Conservation (phyloP, 2,888 invertebrate genomes). For the Hyppa rectilinea region DNA sequence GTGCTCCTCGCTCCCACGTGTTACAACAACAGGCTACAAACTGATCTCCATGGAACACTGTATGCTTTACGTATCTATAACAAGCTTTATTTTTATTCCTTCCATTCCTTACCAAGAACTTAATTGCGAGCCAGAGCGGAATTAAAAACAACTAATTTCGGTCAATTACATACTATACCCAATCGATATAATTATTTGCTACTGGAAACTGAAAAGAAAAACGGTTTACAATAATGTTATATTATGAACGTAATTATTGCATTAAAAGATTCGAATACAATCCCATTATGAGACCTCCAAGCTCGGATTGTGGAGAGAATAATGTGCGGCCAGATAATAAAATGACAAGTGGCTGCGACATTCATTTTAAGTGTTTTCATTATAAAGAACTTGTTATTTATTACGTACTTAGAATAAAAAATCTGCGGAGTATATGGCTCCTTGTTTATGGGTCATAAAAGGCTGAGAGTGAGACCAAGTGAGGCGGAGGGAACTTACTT, state of each 20-base stretch:
- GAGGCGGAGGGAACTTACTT: constrained; percentile 69
- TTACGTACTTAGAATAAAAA: constrained; percentile 75
- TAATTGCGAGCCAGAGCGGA: constrained; percentile 2
- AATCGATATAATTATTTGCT: neutral
- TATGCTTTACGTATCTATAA: constrained; percentile 18
- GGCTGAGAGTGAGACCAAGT: constrained; percentile 66
- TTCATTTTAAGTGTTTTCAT: constrained; percentile 71
- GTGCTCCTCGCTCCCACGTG: constrained; percentile 19
- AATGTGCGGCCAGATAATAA: constrained; percentile 60
- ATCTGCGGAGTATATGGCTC: constrained; percentile 72
- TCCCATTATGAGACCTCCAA: constrained; percentile 18
- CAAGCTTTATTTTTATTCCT: constrained; percentile 20
- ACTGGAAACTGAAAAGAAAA: constrained; percentile 19
- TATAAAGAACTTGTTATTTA: constrained; percentile 74
- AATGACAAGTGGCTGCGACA: constrained; percentile 61
- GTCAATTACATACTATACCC: neutral
- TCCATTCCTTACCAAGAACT: constrained; percentile 2
- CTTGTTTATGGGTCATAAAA: constrained; percentile 78
- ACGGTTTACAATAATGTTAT: constrained; percentile 17
- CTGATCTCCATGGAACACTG: constrained; percentile 28
- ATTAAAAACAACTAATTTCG: constrained; percentile 17
- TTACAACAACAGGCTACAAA: constrained; percentile 34
- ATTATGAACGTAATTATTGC: constrained; percentile 35
- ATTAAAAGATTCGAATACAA: constrained; percentile 45
- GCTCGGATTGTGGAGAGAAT: constrained; percentile 44